These are phyloP conservation scores for Dendrolimus pini DNA, from an alignment of 2,888 invertebrate species.

Conservation along the genomic window DNA sequence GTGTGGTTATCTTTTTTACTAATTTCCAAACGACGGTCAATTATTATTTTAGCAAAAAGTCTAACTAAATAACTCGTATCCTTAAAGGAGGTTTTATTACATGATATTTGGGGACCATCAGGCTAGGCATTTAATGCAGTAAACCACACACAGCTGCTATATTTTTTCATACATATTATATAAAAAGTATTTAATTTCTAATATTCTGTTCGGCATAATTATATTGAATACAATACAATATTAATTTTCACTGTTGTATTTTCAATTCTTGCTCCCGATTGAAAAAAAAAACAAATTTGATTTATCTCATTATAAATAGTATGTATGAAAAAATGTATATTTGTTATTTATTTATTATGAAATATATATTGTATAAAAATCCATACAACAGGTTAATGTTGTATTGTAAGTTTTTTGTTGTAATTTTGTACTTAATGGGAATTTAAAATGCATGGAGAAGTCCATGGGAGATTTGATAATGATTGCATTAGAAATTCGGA, in stretches of 20 bases:
- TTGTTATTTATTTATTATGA: neutral
- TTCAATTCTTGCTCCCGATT: neutral
- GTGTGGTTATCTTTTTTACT: neutral
- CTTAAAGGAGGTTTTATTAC: neutral
- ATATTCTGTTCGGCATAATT: too few relatives aligned
- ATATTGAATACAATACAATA: too few relatives aligned
- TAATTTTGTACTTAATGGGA: neutral
- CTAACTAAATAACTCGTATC: neutral
- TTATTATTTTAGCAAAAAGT: neutral
- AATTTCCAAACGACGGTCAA: neutral
- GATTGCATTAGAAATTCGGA: too few relatives aligned
- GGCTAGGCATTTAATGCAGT: neutral
- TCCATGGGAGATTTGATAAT: neutral
- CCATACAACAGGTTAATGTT: neutral
- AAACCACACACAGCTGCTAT: neutral
- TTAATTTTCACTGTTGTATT: neutral
- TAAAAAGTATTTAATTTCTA: neutral
- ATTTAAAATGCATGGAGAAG: neutral
- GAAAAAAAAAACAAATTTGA: too few relatives aligned
- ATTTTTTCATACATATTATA: neutral
- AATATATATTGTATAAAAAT: neutral
- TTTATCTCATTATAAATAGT: too few relatives aligned
- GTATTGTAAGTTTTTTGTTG: neutral
- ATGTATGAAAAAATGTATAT: neutral
- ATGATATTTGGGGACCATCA: neutral